Percentiles rank a stretch among this genome's conserved stretches.
phyloP scores from a whole-genome alignment of 1,140 invertebrate genomes.

The Maconellicoccus hirsutus region DNA sequence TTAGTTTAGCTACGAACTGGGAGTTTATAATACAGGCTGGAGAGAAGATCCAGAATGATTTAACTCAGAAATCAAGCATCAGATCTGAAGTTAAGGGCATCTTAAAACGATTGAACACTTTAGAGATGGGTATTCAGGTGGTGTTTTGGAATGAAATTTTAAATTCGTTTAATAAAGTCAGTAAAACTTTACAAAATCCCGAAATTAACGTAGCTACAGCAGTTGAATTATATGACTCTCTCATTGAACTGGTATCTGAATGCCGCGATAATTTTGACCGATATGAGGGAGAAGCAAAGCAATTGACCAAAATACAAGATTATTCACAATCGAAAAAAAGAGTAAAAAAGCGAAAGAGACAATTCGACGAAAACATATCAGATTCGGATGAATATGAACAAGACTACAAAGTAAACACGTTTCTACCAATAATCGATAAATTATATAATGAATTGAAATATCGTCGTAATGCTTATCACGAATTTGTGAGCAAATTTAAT shows the following conservation, averaged over 20 bases:
- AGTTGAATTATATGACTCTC: not conserved
- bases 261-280: not conserved
- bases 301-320: not conserved
- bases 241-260: not conserved
- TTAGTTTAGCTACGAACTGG: conserved; percentile 15
- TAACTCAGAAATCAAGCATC: conserved; percentile 22
- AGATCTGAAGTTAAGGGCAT: conserved; percentile 20
- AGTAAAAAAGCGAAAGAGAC: conserved; percentile 5
- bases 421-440: not conserved
- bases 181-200: conserved; percentile 23
- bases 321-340: not conserved
- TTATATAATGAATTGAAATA: too few relatives aligned
- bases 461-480: too few relatives aligned
- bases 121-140: conserved; percentile 29
- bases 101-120: conserved; percentile 19
- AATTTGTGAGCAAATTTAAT: too few relatives aligned
- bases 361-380: not conserved
- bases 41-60: conserved; percentile 14
- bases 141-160: conserved; percentile 27
- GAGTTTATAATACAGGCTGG: not conserved
- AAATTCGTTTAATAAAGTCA: conserved; percentile 26
- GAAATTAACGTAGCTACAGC: conserved; percentile 13
- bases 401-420: not conserved
- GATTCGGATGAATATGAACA: not conserved
- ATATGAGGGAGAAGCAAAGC: conserved; percentile 8